Evolutionary conservation across 2,797 vertebrate species (phyloP).

Genomic region (Ctenochaetus hawaiiensis): DNA sequence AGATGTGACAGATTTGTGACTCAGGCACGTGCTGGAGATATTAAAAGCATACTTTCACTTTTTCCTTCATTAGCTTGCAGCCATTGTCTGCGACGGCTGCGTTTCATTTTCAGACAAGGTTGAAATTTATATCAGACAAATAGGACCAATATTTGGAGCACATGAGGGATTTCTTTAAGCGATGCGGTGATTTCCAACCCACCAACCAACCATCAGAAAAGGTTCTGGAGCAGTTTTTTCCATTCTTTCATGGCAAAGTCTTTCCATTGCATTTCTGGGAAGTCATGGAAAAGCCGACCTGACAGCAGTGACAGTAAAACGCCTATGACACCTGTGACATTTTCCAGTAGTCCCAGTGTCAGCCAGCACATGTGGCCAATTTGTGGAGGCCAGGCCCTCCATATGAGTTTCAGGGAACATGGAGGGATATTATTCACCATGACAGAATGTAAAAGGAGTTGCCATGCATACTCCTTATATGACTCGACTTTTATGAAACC

Average conservation of each 20-base stretch:
- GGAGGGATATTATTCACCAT: conserved; percentile 42
- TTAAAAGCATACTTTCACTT: conserved; percentile 66
- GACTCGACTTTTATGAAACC: neutral
- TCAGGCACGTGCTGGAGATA: conserved; percentile 55
- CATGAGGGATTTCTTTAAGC: conserved; percentile 64
- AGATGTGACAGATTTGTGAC: conserved; percentile 59
- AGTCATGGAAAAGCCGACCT: conserved; percentile 78
- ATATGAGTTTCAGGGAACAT: conserved; percentile 65
- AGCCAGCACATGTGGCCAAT: conserved; percentile 76
- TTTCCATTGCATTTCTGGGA: conserved; percentile 82
- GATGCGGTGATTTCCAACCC: conserved; percentile 63
- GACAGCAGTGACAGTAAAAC: conserved; percentile 82
- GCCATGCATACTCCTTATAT: neutral
- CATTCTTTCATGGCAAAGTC: conserved; percentile 75
- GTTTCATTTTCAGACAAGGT: conserved; percentile 50
- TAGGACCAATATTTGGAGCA: conserved; percentile 57
- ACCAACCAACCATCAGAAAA: conserved; percentile 61
- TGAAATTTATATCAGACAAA: conserved; percentile 69
- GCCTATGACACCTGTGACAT: conserved; percentile 81
- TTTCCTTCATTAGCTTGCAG: conserved; percentile 70
- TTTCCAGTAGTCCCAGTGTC: conserved; percentile 80
- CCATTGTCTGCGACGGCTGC: conserved; percentile 51
- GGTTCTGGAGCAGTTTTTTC: conserved; percentile 71
- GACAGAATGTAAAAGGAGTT: conserved; percentile 19
- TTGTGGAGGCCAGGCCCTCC: conserved; percentile 60